Percentiles rank a stretch among this genome's conserved stretches.
Evolutionary conservation across 2,113 vertebrate species (phyloP).

Genomic region (Nannobrachium achirus): DNA sequence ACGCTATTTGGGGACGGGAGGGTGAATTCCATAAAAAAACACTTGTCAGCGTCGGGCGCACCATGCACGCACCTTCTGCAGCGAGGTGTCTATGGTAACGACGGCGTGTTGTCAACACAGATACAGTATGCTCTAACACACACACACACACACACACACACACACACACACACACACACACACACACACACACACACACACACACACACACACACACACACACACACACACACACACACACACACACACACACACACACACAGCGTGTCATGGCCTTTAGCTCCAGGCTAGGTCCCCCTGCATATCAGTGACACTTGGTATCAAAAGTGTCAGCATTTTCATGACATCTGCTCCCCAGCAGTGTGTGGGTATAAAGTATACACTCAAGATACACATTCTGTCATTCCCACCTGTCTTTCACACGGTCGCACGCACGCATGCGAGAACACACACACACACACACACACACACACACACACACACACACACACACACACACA

Average conservation of each 20-base stretch:
- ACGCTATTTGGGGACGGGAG: constrained; percentile 40
- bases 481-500: constrained; percentile 12
- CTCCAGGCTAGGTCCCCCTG: constrained; percentile 22
- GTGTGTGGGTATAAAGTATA: constrained; percentile 33
- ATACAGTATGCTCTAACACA: constrained; percentile 29
- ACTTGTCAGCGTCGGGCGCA: constrained; percentile 49
- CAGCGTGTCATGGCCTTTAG: constrained; percentile 48
- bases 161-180: constrained; percentile 1
- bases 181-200: constrained; percentile 16
- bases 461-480: constrained; percentile 25
- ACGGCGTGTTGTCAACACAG: constrained; percentile 45
- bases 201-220: constrained; percentile 30
- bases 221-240: constrained; percentile 8
- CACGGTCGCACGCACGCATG: too few relatives aligned
- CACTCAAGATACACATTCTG: constrained; percentile 44
- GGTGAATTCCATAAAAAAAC: constrained; percentile 37
- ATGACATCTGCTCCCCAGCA: constrained; percentile 60
- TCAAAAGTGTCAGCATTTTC: constrained; percentile 66
- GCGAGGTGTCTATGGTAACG: constrained; percentile 28
- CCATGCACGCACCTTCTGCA: constrained; percentile 56
- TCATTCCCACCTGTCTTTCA: constrained; percentile 49
- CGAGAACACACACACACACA: constrained; percentile 11
- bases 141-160: constrained; percentile 4
- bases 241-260: constrained; percentile 1
- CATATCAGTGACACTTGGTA: constrained; percentile 58